Percentiles rank a stretch among this genome's conserved stretches.
Conservation (phyloP, 2,797 vertebrate species). For the Neoniphon sammara region DNA sequence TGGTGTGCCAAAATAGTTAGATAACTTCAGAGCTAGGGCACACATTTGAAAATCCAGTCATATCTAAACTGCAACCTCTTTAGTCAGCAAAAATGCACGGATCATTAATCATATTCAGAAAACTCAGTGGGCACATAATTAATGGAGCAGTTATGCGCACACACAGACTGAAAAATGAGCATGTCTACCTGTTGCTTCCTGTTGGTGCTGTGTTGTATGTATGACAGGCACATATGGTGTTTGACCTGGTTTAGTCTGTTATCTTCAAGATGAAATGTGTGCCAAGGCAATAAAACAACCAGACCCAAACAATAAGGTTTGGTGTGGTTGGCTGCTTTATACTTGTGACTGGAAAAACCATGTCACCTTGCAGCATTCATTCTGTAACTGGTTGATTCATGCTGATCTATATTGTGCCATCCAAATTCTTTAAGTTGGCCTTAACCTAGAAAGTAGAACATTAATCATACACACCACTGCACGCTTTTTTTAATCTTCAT, state of each 20-base stretch:
- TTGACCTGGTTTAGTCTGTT: conserved; percentile 10
- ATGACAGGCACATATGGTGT: not conserved
- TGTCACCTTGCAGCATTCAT: not conserved
- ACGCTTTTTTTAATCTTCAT: not conserved
- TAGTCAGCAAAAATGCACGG: conserved; percentile 27
- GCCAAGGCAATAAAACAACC: too few relatives aligned
- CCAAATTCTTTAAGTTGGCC: not conserved
- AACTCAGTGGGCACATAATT: conserved; percentile 56
- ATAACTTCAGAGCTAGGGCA: conserved; percentile 13
- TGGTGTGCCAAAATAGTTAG: not conserved
- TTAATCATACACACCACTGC: not conserved
- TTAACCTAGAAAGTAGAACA: not conserved
- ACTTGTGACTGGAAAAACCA: not conserved
- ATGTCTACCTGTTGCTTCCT: conserved; percentile 1
- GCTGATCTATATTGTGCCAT: not conserved
- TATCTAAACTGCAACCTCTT: conserved; percentile 14
- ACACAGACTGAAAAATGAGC: conserved; percentile 15
- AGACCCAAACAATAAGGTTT: not conserved
- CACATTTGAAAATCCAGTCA: conserved; percentile 23
- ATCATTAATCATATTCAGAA: conserved; percentile 55
- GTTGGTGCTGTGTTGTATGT: not conserved
- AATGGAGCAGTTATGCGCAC: conserved; percentile 47
- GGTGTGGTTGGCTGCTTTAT: not conserved
- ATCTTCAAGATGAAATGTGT: not conserved
- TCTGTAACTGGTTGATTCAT: not conserved